Conservation (phyloP, 2,888 invertebrate genomes). For the Actias luna region DNA sequence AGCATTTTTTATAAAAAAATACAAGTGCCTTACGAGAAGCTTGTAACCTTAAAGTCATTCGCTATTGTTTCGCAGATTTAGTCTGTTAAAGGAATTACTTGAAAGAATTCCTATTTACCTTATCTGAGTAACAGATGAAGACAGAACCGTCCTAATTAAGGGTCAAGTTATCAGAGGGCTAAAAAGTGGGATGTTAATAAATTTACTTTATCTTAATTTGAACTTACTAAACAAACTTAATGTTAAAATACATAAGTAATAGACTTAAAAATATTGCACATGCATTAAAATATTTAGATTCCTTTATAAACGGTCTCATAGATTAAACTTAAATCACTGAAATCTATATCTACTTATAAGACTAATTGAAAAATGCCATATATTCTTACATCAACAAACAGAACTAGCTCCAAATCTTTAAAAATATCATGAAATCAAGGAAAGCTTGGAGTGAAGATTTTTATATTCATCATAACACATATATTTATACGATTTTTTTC, state of each 20-base stretch:
- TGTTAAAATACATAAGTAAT: neutral
- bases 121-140: neutral
- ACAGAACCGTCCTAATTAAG: conserved; percentile 6
- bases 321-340: neutral
- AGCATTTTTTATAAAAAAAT: neutral
- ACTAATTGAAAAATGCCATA: too few relatives aligned
- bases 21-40: neutral
- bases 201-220: neutral
- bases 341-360: too few relatives aligned
- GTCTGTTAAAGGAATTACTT: neutral
- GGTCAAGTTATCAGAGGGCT: conserved; percentile 4
- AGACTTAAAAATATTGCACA: neutral
- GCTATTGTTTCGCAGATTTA: neutral
- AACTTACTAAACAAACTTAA: neutral
- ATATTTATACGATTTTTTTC: too few relatives aligned
- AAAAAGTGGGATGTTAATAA: neutral
- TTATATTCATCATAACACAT: too few relatives aligned
- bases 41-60: neutral
- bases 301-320: neutral
- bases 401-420: too few relatives aligned
- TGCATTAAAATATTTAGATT: too few relatives aligned
- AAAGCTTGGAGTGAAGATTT: too few relatives aligned
- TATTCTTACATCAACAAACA: too few relatives aligned
- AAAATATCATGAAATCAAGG: too few relatives aligned
- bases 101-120: conserved; percentile 1